These are phyloP conservation scores for Eledona agricola DNA, from an alignment of 2,888 invertebrate genomes.

Conservation along the genomic window DNA sequence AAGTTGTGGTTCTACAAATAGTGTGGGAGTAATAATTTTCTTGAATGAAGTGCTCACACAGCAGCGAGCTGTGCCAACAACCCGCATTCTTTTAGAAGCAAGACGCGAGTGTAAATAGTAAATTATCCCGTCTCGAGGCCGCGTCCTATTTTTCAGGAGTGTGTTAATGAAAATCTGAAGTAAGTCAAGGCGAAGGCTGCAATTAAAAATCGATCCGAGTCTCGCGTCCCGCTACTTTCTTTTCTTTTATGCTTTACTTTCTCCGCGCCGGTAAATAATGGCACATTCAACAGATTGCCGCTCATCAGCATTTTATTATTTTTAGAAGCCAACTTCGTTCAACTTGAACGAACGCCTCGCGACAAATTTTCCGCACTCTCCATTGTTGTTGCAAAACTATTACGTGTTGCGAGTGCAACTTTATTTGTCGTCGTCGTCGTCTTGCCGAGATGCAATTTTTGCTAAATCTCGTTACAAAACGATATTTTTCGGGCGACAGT, in stretches of 20 bases:
- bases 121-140: slow-evolving; percentile 52
- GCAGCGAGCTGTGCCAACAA: slow-evolving; percentile 7
- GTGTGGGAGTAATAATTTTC: too few relatives aligned
- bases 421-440: too few relatives aligned
- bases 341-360: too few relatives aligned
- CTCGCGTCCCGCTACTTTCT: slow-evolving; percentile 46
- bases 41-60: slow-evolving; percentile 11
- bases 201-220: slow-evolving; percentile 64
- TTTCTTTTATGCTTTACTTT: slow-evolving; percentile 51
- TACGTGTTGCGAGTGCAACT: too few relatives aligned
- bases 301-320: slow-evolving; percentile 63
- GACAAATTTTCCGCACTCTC: too few relatives aligned
- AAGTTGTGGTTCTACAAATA: too few relatives aligned
- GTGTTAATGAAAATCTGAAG: slow-evolving; percentile 63
- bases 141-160: slow-evolving; percentile 53
- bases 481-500: too few relatives aligned
- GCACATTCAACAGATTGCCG: slow-evolving; percentile 63
- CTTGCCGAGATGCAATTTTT: too few relatives aligned
- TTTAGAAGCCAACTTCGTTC: slow-evolving; percentile 56
- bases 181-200: slow-evolving; percentile 65
- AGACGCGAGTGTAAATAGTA: slow-evolving; percentile 52
- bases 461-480: too few relatives aligned
- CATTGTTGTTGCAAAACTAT: too few relatives aligned
- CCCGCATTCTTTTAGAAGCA: slow-evolving; percentile 30
- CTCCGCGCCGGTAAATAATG: slow-evolving; percentile 58